A percentile compares a stretch with the other conserved stretches of the same genome.
These are phyloP conservation scores for Pseudomyrmex cubaensis DNA, from an alignment of 1,140 invertebrate species.

Conservation along the genomic window DNA sequence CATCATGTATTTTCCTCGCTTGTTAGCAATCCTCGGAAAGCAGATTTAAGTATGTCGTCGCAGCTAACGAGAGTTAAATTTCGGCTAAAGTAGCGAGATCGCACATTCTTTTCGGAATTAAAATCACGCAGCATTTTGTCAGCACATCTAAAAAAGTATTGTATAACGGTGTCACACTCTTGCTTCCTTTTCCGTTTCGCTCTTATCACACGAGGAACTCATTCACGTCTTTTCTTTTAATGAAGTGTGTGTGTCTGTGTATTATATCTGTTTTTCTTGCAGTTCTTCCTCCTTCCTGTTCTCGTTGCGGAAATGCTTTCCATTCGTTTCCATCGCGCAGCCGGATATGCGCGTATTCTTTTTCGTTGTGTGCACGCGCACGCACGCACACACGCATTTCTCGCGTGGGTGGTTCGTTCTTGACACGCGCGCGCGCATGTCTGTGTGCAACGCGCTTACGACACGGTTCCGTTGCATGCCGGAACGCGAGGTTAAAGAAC, in stretches of 20 bases:
- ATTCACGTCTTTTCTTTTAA: constrained; percentile 44
- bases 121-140: neutral
- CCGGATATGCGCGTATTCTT: constrained; percentile 45
- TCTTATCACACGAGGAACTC: constrained; percentile 54
- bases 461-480: constrained; percentile 60
- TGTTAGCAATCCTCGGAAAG: too few species aligned
- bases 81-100: neutral
- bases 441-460: constrained; percentile 32
- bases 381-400: neutral
- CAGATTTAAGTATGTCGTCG: neutral
- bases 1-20: too few species aligned
- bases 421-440: neutral
- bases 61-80: constrained; percentile 19
- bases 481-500: constrained; percentile 58
- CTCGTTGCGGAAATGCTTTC: constrained; percentile 47
- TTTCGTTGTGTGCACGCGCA: constrained; percentile 13
- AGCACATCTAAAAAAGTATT: neutral
- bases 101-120: neutral
- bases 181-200: neutral
- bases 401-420: constrained; percentile 11
- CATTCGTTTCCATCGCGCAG: constrained; percentile 17
- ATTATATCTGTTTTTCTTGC: too few species aligned
- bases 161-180: neutral
- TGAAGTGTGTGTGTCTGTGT: neutral
- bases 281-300: constrained; percentile 1